A percentile compares a stretch with the other conserved stretches of the same genome.
Evolutionary conservation across 2,113 vertebrate species (phyloP).

Genomic region (Tor tambroides): DNA sequence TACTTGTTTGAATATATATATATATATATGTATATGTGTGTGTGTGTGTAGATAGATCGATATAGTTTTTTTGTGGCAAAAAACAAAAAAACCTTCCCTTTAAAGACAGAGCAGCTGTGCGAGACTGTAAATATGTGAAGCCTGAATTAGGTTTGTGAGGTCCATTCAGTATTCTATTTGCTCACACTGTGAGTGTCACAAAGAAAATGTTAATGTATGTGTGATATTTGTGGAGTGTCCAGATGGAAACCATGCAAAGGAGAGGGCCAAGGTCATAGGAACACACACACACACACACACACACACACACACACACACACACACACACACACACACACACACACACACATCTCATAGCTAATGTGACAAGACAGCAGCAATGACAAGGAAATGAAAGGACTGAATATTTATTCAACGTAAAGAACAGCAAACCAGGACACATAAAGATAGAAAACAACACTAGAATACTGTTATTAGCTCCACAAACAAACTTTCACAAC

Average conservation of each 20-base stretch:
- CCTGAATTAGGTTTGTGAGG: constrained; percentile 15
- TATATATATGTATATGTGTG: not conserved
- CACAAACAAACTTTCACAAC: constrained; percentile 62
- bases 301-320: not conserved
- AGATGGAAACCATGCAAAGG: constrained; percentile 37
- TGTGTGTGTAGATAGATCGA: not conserved
- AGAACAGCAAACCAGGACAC: constrained; percentile 65
- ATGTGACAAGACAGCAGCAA: constrained; percentile 16
- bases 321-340: not conserved
- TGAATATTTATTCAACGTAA: constrained; percentile 70
- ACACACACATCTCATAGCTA: not conserved
- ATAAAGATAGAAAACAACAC: constrained; percentile 58
- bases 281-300: constrained; percentile 9
- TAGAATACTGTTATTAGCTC: constrained; percentile 57
- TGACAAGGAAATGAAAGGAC: constrained; percentile 55
- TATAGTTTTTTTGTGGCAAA: not conserved
- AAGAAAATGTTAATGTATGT: constrained; percentile 56
- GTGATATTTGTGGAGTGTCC: constrained; percentile 45
- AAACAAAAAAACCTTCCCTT: not conserved
- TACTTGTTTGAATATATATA: not conserved
- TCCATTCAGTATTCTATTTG: constrained; percentile 38
- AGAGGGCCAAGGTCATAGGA: constrained; percentile 36
- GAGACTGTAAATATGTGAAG: not conserved
- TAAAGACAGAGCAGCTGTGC: not conserved
- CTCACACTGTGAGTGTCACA: constrained; percentile 21